Evolutionary conservation across 1,140 invertebrate genomes (phyloP).

Genomic region (Papilio glaucus): DNA sequence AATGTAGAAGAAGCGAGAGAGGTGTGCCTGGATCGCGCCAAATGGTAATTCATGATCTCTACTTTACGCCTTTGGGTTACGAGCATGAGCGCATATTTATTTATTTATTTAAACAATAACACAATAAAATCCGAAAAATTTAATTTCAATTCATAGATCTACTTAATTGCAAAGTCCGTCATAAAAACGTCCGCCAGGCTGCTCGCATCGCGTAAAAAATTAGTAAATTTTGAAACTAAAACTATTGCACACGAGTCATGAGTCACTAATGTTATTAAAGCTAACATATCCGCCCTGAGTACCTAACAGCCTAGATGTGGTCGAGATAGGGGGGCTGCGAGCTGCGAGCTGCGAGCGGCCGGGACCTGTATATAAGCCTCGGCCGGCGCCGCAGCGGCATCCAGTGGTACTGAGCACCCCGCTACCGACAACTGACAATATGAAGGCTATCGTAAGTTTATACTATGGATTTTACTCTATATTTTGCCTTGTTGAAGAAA

Average conservation of each 20-base stretch:
- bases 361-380: slow-evolving; percentile 46
- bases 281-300: slow-evolving; percentile 33
- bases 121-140: too few species aligned
- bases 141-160: too few species aligned
- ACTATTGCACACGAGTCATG: slow-evolving; percentile 5
- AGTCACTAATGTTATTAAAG: slow-evolving; percentile 13
- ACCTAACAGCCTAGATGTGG: slow-evolving; percentile 34
- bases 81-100: too few species aligned
- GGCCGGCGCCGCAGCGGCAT: slow-evolving; percentile 31
- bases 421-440: slow-evolving; percentile 47
- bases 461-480: slow-evolving; percentile 10
- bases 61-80: too few species aligned
- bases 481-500: neutral
- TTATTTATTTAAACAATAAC: too few species aligned
- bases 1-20: too few species aligned
- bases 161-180: too few species aligned
- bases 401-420: slow-evolving; percentile 47
- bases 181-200: neutral
- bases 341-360: neutral
- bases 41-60: too few species aligned
- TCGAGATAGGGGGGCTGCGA: slow-evolving; percentile 36
- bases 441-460: slow-evolving; percentile 66
- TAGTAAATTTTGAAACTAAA: slow-evolving; percentile 13
- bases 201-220: neutral
- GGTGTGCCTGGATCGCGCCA: too few species aligned